Percentiles rank a stretch among this genome's conserved stretches.
phyloP scores from a whole-genome alignment of 2,113 vertebrate genomes.

The Zosterops hypoxanthus region DNA sequence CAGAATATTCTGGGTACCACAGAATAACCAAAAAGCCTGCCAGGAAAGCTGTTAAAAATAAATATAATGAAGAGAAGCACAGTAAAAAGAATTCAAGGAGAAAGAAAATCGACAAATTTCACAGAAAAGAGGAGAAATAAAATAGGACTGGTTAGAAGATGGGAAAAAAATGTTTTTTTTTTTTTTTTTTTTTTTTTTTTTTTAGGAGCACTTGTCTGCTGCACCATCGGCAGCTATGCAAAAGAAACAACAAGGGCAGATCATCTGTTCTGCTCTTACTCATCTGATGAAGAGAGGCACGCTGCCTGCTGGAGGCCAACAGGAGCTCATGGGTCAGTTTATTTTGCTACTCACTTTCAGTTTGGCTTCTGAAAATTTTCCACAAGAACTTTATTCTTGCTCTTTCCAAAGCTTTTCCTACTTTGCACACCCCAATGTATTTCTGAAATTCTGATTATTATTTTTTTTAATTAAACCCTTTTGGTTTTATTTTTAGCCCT shows the following conservation, averaged over 20 bases:
- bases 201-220: not conserved
- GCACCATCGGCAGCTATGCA: not conserved
- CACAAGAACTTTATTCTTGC: not conserved
- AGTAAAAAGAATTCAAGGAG: not conserved
- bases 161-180: too few species aligned
- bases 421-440: not conserved
- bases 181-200: not conserved
- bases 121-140: not conserved
- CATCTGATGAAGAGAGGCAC: not conserved
- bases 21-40: not conserved
- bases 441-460: not conserved
- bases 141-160: not conserved
- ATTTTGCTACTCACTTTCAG: not conserved
- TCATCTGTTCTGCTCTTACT: not conserved
- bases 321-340: not conserved
- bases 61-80: not conserved
- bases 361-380: not conserved
- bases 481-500: not conserved
- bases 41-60: not conserved
- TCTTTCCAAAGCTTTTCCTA: not conserved
- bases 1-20: not conserved
- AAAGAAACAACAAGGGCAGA: not conserved
- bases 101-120: not conserved
- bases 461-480: not conserved
- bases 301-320: not conserved